Conservation (phyloP, 2,888 invertebrate genomes). For the Leptura quadrifasciata region DNA sequence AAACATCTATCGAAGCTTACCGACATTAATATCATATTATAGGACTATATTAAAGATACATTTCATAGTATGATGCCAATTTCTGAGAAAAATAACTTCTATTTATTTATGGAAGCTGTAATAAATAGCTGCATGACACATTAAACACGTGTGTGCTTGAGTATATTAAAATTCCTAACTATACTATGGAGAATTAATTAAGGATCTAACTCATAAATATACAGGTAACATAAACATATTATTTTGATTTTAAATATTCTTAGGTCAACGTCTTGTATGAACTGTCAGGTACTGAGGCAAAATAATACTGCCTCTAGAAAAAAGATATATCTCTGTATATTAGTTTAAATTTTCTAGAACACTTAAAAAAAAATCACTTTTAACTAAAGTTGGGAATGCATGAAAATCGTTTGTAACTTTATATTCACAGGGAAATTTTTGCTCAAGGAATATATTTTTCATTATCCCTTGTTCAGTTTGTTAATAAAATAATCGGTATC, state of each 20-base stretch:
- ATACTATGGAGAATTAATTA: constrained; percentile 2
- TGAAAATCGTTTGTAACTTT: no score
- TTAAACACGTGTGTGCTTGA: constrained; percentile 2
- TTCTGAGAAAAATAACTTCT: background rate
- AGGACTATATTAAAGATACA: background rate
- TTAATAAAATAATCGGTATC: no score
- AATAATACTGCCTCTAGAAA: background rate
- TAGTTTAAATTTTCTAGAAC: no score
- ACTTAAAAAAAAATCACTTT: no score
- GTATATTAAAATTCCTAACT: constrained; percentile 15
- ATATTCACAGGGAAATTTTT: no score
- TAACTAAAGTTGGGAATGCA: no score
- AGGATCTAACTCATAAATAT: background rate
- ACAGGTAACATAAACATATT: constrained; percentile 4
- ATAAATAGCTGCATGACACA: constrained; percentile 12
- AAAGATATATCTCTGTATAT: background rate
- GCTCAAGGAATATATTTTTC: no score
- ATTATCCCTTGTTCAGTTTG: no score
- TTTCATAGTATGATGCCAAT: background rate
- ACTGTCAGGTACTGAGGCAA: background rate
- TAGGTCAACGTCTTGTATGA: background rate
- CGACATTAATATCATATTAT: background rate
- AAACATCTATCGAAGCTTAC: no score
- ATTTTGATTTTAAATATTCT: background rate
- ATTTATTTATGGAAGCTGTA: constrained; percentile 3